Percentiles rank a stretch among this genome's conserved stretches.
These are phyloP conservation scores for Porites evermanni DNA, from an alignment of 92 coral and sea anemone genomes.

Conservation along the genomic window DNA sequence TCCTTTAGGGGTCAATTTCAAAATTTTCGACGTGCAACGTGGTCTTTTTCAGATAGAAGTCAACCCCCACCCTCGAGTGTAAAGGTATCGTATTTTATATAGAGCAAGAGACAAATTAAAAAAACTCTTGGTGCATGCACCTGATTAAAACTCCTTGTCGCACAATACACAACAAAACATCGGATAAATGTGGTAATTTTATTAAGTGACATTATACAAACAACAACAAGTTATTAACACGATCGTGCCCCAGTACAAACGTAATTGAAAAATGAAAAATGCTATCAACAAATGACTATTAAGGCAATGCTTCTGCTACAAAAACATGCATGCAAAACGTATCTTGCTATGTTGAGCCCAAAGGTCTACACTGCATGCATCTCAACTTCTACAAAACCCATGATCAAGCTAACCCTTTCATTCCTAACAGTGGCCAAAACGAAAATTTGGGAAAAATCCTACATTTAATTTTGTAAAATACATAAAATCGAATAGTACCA, in stretches of 20 bases:
- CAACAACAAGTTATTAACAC: too few relatives aligned
- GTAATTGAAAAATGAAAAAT: too few relatives aligned
- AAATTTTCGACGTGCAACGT: too few relatives aligned
- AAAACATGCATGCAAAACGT: background rate
- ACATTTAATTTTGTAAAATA: background rate
- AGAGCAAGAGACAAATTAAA: background rate
- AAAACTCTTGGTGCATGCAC: background rate
- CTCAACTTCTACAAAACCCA: constrained; percentile 1
- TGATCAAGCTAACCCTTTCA: background rate
- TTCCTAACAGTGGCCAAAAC: background rate
- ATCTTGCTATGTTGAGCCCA: constrained; percentile 9
- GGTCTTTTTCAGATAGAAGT: too few relatives aligned
- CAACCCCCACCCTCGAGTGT: background rate
- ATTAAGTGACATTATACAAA: too few relatives aligned
- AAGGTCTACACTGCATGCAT: background rate
- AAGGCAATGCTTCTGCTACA: too few relatives aligned
- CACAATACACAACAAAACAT: background rate
- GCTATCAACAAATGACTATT: too few relatives aligned
- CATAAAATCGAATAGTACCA: too few relatives aligned
- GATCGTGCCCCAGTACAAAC: too few relatives aligned
- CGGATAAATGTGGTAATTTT: too few relatives aligned
- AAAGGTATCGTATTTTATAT: background rate
- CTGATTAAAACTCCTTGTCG: background rate
- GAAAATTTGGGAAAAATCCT: background rate
- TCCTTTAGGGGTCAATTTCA: too few relatives aligned